phyloP scores from a whole-genome alignment of 1,140 invertebrate species.

The Drosophila oshimai region DNA sequence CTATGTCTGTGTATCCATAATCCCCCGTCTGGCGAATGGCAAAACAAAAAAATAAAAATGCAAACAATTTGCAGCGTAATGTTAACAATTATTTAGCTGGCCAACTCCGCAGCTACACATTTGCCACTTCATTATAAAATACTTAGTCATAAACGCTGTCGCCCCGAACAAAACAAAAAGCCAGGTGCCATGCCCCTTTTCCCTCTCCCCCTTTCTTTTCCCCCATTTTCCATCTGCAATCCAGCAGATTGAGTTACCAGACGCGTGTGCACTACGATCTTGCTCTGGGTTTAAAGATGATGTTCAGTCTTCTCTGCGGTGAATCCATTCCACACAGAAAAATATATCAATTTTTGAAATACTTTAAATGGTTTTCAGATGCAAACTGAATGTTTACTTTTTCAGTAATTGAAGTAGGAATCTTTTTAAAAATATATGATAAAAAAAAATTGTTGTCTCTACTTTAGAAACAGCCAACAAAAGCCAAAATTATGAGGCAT shows the following conservation, averaged over 20 bases:
- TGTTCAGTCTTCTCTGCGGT: slow-evolving; percentile 6
- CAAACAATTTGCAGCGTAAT: slow-evolving; percentile 36
- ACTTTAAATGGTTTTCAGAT: no score
- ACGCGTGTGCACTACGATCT: slow-evolving; percentile 17
- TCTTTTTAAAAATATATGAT: no score
- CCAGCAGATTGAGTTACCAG: slow-evolving; percentile 42
- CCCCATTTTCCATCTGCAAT: slow-evolving; percentile 2
- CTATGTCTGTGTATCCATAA: slow-evolving; percentile 9
- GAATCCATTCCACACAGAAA: not conserved
- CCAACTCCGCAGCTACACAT: slow-evolving; percentile 37
- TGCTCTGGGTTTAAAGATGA: not conserved
- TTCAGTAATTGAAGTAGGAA: no score
- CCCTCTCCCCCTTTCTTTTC: no score
- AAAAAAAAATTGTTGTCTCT: no score
- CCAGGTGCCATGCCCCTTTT: slow-evolving; percentile 25
- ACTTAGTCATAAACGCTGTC: slow-evolving; percentile 64
- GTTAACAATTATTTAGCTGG: slow-evolving; percentile 38
- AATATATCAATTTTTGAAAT: not conserved
- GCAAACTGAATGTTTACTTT: no score
- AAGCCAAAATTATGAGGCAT: no score
- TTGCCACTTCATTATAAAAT: slow-evolving; percentile 74
- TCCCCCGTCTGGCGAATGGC: not conserved
- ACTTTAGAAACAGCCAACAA: no score
- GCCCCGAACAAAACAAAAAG: slow-evolving; percentile 33
- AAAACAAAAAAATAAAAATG: slow-evolving; percentile 2